A percentile compares a stretch with the other conserved stretches of the same genome.
Conservation (phyloP, 2,797 vertebrate genomes). For the Megalops cyprinoides region DNA sequence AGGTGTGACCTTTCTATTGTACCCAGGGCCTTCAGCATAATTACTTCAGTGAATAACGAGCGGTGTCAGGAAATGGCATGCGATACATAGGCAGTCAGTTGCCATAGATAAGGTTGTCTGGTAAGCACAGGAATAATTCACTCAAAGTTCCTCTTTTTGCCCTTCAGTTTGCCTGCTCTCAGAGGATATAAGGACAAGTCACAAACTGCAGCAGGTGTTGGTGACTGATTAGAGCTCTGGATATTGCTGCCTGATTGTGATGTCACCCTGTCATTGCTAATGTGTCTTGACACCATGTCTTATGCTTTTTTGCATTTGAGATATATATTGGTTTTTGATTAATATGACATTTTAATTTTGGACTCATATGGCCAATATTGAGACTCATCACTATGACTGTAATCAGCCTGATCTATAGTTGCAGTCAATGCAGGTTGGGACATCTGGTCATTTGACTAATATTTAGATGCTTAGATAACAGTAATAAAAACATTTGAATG, state of each 20-base stretch:
- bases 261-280: conserved; percentile 32
- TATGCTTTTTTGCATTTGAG: conserved; percentile 36
- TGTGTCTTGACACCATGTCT: conserved; percentile 35
- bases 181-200: background rate
- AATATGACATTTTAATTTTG: conserved; percentile 37
- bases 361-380: conserved; percentile 13
- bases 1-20: background rate
- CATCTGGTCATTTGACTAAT: conserved; percentile 24
- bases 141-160: too few species aligned
- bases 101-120: too few species aligned
- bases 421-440: background rate
- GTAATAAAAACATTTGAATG: conserved; percentile 30
- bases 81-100: too few species aligned
- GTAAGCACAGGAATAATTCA: too few species aligned
- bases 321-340: conserved; percentile 27
- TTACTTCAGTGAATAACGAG: background rate
- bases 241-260: too few species aligned
- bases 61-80: too few species aligned
- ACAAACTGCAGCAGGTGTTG: background rate
- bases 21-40: background rate
- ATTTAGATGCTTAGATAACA: too few species aligned
- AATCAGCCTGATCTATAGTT: conserved; percentile 25
- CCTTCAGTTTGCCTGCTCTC: background rate
- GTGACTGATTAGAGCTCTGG: background rate
- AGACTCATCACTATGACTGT: conserved; percentile 22